These are phyloP conservation scores for Vombatus ursinus DNA, from an alignment of 2,113 vertebrate species.

Conservation along the genomic window DNA sequence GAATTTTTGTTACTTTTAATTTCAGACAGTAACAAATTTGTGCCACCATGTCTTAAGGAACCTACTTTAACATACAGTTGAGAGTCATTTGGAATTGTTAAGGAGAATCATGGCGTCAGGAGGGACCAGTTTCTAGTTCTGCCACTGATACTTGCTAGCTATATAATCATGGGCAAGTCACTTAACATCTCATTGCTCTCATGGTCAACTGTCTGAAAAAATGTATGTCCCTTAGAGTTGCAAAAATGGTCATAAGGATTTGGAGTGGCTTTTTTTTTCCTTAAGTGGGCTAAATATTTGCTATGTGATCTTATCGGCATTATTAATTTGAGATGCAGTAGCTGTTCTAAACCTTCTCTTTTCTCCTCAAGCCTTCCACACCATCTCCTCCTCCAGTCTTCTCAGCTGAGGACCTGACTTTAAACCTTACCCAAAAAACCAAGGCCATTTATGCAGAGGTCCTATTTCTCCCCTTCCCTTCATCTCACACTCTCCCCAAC, in stretches of 20 bases:
- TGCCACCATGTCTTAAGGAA: neutral
- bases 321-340: too few relatives aligned
- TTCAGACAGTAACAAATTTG: neutral
- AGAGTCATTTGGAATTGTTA: neutral
- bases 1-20: neutral
- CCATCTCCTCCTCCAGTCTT: too few relatives aligned
- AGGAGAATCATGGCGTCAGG: neutral
- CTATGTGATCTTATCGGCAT: too few relatives aligned
- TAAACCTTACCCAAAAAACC: too few relatives aligned
- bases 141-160: neutral
- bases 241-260: neutral
- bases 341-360: too few relatives aligned
- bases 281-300: too few relatives aligned
- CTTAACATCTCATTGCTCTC: neutral
- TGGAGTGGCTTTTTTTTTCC: too few relatives aligned
- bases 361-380: too few relatives aligned
- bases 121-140: neutral
- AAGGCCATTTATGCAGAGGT: too few relatives aligned
- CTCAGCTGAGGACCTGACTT: too few relatives aligned
- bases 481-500: too few relatives aligned
- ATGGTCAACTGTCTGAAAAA: neutral
- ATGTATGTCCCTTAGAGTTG: neutral
- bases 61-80: neutral
- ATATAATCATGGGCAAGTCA: neutral
- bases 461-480: too few relatives aligned